Percentiles rank a stretch among this genome's conserved stretches.
Evolutionary conservation across 1,140 invertebrate genomes (phyloP).

Genomic region (Dendrolimus kikuchii): DNA sequence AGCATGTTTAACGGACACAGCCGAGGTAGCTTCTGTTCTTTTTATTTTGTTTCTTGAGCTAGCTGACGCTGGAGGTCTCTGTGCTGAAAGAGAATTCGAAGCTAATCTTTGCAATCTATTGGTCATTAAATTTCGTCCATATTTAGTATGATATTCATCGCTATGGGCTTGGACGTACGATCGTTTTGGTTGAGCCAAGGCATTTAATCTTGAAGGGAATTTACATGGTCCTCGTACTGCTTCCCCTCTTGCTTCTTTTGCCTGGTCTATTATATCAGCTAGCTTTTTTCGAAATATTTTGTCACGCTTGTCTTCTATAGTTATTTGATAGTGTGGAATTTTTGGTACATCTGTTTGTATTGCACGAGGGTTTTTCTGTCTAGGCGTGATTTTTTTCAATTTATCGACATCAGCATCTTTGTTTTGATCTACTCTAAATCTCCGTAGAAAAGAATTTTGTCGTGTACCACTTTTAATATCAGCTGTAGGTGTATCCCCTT

Average conservation of each 20-base stretch:
- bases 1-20: slow-evolving; percentile 12
- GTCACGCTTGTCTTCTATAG: slow-evolving; percentile 22
- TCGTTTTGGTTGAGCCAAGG: slow-evolving; percentile 53
- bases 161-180: slow-evolving; percentile 39
- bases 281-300: slow-evolving; percentile 32
- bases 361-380: slow-evolving; percentile 8
- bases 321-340: slow-evolving; percentile 14
- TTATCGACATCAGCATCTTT: slow-evolving; percentile 8
- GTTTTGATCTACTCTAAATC: slow-evolving; percentile 22
- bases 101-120: slow-evolving; percentile 25
- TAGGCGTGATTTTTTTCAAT: slow-evolving; percentile 2
- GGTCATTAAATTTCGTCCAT: slow-evolving; percentile 26
- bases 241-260: slow-evolving; percentile 54
- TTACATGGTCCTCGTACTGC: slow-evolving; percentile 52
- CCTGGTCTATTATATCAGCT: slow-evolving; percentile 48
- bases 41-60: slow-evolving; percentile 20
- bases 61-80: slow-evolving; percentile 15
- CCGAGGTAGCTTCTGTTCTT: slow-evolving; percentile 13
- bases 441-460: slow-evolving; percentile 18
- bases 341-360: slow-evolving; percentile 7
- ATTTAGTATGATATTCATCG: slow-evolving; percentile 36
- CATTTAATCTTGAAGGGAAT: slow-evolving; percentile 37
- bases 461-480: slow-evolving; percentile 20
- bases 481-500: slow-evolving; percentile 14
- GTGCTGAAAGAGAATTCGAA: slow-evolving; percentile 8